Evolutionary conservation across 2,797 vertebrate species (phyloP), one percentile per base, ranked within the genome.

Genomic region (Apogon talboti): DNA sequence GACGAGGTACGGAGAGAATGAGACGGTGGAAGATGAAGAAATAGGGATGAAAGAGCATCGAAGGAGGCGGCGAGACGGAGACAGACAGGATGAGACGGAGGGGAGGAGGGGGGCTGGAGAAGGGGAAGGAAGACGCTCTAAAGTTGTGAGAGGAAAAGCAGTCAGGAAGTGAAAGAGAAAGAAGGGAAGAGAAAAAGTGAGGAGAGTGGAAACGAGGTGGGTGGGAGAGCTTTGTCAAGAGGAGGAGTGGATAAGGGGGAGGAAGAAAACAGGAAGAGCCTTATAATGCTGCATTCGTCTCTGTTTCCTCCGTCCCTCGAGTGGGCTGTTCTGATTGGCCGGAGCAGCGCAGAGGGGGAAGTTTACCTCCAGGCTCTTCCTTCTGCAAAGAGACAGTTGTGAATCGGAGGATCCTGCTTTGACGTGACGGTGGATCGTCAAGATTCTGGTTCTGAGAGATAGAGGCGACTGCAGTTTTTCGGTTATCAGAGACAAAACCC

Each of bases 201-300:
- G 76, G 76, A 78, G 66, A 79, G 63, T 78, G 81, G 82, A 87
- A 85, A 72, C 14, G 0, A 60, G 69, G 63, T 1, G 63, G 78
- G 73, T 13, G 74, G 70, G 70, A 19, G 68, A 19, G 63, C n/a
- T 44, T 19, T 56, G 55, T 57, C 24, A 4, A 78, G 58, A 66
- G 60, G 24, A 28, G 62, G 74, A 44, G 52, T 67, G 73, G 77
- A 71, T 62, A 73, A 76, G 76, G 69, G 64, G 80, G 63, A 72
- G 81, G 82, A 88, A 87, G 81, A 90, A 89, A 91, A 91, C 89
- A 92, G 92, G 91, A 92, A 92, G 81, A 84, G 53, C 62, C 76
- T 87, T 88, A 83, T 76, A 92, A 91, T 84, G 69, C 83, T 21
- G 78, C 77, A 48, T 79, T 80, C 52, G 58, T 87, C 80, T 83